A percentile compares a stretch with the other conserved stretches of the same genome.
These are phyloP conservation scores for Halictus quadricinctus DNA, from an alignment of 2,888 invertebrate species.

Conservation along the genomic window DNA sequence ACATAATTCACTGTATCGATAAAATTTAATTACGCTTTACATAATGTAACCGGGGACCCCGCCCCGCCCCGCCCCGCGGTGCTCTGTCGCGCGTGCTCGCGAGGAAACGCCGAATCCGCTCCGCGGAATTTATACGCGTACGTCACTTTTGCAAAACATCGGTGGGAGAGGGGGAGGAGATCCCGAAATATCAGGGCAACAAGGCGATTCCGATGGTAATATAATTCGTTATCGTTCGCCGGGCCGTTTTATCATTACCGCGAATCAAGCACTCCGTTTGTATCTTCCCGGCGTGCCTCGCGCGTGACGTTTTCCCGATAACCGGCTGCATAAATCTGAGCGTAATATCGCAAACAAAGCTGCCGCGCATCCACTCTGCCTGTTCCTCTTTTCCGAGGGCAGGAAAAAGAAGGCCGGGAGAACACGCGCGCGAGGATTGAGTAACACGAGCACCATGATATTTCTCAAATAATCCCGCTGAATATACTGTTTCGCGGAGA, in stretches of 20 bases:
- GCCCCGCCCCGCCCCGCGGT: background rate
- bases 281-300: conserved; percentile 32
- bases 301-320: conserved; percentile 53
- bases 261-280: conserved; percentile 42
- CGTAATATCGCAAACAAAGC: conserved; percentile 26
- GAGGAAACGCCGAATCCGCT: background rate
- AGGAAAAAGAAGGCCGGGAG: background rate
- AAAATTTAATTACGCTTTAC: conserved; percentile 70
- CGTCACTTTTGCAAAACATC: conserved; percentile 43
- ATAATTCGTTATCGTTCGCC: conserved; percentile 46
- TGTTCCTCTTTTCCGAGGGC: background rate
- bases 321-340: conserved; percentile 47
- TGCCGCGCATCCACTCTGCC: background rate
- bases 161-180: background rate
- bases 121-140: conserved; percentile 50
- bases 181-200: conserved; percentile 56
- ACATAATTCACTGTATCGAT: conserved; percentile 69
- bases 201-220: conserved; percentile 58
- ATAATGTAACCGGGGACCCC: conserved; percentile 52
- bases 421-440: conserved; percentile 6
- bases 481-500: conserved; percentile 11
- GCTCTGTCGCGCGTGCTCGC: conserved; percentile 22
- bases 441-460: background rate
- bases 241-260: conserved; percentile 46
- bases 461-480: conserved; percentile 6